Conservation (phyloP, 2,113 vertebrate species). For the Pseudorectes ferrugineus region DNA sequence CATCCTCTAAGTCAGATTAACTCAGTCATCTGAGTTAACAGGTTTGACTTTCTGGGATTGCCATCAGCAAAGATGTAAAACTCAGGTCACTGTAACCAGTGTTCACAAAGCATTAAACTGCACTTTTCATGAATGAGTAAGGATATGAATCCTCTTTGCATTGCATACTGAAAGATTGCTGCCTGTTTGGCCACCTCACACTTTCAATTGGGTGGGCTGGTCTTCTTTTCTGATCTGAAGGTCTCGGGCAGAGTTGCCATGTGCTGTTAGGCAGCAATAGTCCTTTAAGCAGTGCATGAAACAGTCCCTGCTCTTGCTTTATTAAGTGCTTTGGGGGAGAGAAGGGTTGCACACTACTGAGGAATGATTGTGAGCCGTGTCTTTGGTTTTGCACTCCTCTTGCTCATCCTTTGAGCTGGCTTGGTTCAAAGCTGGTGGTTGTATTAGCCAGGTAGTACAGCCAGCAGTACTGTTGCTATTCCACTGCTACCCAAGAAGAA, state of each 20-base stretch:
- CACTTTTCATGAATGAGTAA: neutral
- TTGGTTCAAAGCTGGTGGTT: neutral
- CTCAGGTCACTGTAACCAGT: neutral
- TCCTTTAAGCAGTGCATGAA: neutral
- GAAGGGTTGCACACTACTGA: neutral
- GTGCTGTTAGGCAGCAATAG: neutral
- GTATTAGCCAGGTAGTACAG: neutral
- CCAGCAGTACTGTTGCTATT: neutral
- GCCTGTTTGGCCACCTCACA: neutral
- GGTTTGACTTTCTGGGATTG: neutral
- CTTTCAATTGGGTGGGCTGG: neutral
- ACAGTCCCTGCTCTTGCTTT: neutral
- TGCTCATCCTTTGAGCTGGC: neutral
- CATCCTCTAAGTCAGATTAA: neutral
- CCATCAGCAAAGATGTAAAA: neutral
- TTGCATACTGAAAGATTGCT: neutral
- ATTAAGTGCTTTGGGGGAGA: neutral
- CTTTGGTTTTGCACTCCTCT: neutral
- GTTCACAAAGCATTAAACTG: neutral
- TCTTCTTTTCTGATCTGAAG: neutral
- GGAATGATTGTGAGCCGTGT: neutral
- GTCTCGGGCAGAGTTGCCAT: rapidly evolving
- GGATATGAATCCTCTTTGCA: neutral
- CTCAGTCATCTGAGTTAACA: neutral
- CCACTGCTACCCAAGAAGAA: neutral